Evolutionary conservation across 2,113 vertebrate species (phyloP), one percentile per base, ranked within the genome.

Genomic region (Limnothrissa miodon): DNA sequence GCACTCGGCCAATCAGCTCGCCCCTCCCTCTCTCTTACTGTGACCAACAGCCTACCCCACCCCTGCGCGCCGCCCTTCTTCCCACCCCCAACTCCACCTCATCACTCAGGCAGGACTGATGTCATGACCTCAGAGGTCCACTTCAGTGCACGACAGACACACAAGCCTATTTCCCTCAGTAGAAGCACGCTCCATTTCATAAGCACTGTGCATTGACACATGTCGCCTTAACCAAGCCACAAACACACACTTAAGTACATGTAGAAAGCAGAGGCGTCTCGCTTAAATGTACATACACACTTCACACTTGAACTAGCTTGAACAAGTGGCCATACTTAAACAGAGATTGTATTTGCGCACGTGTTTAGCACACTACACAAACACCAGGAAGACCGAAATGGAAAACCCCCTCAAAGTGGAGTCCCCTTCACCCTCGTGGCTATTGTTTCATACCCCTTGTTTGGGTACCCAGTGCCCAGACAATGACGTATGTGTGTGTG

Each of bases 71-170:
- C n/a, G n/a, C n/a, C n/a, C n/a, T n/a, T n/a, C n/a, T n/a, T n/a
- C n/a, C n/a, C n/a, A n/a, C 42, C 42, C 42, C 42, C 42, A 42
- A 29, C 29, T 36, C 25, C 66, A 74, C 66, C 66, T 74, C 66
- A 74, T 74, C 66, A 74, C 29, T 74, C 66, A 74, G 66, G 29
- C 66, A 36, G 66, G 66, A 36, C 66, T 74, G 25, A 74, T 33
- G 66, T 74, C 66, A 74, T 74, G 33, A 74, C 66, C 29, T 74
- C 66, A 74, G 66, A 74, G 66, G 66, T 33, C 66, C 36, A 29
- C 66, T 74, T 36, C 29, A 74, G 25, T 21, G 11, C 29, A 13
- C 9, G 36, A 36, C 25, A 15, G 33, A 62, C 59, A 25, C 59
- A 29, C 25, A 62, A 62, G n/a, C 25, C 59, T n/a, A 62, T 29